Base-by-base conservation (phyloP, 2,797 vertebrate genomes). In the Lagorchestes hirsutus region DNA sequence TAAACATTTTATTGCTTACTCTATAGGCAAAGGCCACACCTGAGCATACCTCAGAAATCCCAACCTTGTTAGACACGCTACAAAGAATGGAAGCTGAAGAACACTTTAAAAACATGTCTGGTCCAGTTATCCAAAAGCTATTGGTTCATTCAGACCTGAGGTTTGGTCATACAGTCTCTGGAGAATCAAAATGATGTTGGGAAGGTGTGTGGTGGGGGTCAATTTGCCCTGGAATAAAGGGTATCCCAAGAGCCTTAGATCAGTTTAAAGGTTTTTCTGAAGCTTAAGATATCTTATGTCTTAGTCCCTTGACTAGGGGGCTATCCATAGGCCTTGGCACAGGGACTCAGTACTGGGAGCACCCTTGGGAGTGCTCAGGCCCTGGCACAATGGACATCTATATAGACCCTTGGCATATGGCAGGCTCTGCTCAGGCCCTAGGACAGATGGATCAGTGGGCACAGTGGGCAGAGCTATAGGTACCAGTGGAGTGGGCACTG, bases 1-100 rank as follows among this genome's bases (percentile, higher is more conserved):
- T 29, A 96, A 92, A 96, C 56, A 27, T 52, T 91, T 87, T 9
- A 5, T 91, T 93, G 58, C 58, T 97, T 93, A 91, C 87, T 94
- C 93, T 22, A 18, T 62, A 96, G 96, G 67, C 62, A 40, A 74
- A 74, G 5, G 5, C 34, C 40, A 6, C 8, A 74, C 16, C 13
- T 40, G 67, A 74, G 67, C 14, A 40, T 22, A 16, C 16, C 67
- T 0, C 59, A 67, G 59, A 67, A 67, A n/a, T 67, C 57, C 57
- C 57, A 58, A 29, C 59, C 13, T 34, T 16, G 4, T 67, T 67
- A 67, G 31, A 67, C 59, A 67, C 10, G 29, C 13, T 67, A 34
- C 31, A 74, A 74, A n/a, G 67, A 22, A 18, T n/a, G 22, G n/a
- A 74, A 74, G 40, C n/a, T 74, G 67, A 74, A 18, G 67, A 40